phyloP scores from a whole-genome alignment of 2,797 vertebrate genomes.

The Diceros bicornis region DNA sequence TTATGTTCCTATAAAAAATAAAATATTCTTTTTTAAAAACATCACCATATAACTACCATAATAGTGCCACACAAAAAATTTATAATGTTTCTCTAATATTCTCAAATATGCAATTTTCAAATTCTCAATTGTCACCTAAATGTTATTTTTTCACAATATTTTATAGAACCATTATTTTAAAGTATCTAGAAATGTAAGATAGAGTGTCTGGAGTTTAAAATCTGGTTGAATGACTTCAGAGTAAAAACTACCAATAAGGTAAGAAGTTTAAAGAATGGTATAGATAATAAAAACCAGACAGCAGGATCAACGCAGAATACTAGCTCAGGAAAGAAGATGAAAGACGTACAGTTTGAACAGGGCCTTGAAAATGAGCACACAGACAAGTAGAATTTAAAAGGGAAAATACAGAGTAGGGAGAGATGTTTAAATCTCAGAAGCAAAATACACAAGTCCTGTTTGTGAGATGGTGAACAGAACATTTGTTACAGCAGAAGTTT shows the following conservation, averaged over 20 bases:
- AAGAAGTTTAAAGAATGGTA: background rate
- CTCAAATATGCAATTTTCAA: background rate
- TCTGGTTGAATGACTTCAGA: background rate
- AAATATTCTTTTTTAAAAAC: background rate
- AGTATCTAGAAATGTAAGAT: background rate
- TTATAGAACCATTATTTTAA: background rate
- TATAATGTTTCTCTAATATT: background rate
- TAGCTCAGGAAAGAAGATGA: background rate
- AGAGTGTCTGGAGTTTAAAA: background rate
- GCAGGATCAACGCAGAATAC: background rate
- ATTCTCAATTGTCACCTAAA: background rate
- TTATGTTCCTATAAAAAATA: background rate
- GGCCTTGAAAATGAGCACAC: background rate
- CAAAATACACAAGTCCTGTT: background rate
- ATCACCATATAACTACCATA: background rate
- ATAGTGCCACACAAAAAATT: background rate
- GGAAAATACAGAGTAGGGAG: background rate
- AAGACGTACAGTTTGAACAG: background rate
- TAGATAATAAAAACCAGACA: background rate
- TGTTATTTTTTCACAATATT: background rate
- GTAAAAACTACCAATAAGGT: background rate
- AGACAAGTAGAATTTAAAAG: background rate
- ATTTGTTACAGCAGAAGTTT: background rate
- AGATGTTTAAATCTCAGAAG: background rate
- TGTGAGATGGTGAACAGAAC: background rate